Evolutionary conservation across 2,888 invertebrate genomes (phyloP).

Genomic region (Biston betularia): DNA sequence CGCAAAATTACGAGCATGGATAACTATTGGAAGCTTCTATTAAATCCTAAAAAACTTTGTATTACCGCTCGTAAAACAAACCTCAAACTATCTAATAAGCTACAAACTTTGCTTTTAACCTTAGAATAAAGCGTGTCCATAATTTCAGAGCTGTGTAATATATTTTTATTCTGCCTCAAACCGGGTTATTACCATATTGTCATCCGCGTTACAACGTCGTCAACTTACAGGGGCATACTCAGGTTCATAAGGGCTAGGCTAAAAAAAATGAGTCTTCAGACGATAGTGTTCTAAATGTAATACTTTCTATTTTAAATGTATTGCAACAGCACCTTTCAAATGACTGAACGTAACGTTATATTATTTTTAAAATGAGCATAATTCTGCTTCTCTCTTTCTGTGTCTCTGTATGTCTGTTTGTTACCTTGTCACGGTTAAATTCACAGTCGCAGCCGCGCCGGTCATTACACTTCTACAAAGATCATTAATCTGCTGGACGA

Average conservation of each 20-base stretch:
- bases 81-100: constrained; percentile 17
- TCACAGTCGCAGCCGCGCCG: no score
- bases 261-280: no score
- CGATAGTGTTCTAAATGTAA: no score
- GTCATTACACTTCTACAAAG: no score
- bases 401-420: no score
- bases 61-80: constrained; percentile 9
- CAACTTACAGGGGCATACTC: constrained; percentile 13
- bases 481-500: no score
- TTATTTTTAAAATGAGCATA: no score
- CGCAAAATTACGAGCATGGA: neutral
- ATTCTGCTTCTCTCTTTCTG: no score
- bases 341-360: no score
- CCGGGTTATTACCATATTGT: constrained; percentile 30
- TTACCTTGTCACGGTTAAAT: no score
- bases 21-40: neutral
- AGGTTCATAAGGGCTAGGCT: neutral
- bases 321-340: no score
- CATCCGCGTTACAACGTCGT: constrained; percentile 29
- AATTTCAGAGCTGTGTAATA: constrained; percentile 14
- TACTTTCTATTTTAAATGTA: neutral
- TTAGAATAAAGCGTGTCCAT: constrained; percentile 17
- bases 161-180: constrained; percentile 24
- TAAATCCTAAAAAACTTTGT: constrained; percentile 9
- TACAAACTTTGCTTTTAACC: constrained; percentile 13